Evolutionary conservation across 2,888 invertebrate species (phyloP), one percentile per base, ranked within the genome.

Genomic region (Hyppa rectilinea): DNA sequence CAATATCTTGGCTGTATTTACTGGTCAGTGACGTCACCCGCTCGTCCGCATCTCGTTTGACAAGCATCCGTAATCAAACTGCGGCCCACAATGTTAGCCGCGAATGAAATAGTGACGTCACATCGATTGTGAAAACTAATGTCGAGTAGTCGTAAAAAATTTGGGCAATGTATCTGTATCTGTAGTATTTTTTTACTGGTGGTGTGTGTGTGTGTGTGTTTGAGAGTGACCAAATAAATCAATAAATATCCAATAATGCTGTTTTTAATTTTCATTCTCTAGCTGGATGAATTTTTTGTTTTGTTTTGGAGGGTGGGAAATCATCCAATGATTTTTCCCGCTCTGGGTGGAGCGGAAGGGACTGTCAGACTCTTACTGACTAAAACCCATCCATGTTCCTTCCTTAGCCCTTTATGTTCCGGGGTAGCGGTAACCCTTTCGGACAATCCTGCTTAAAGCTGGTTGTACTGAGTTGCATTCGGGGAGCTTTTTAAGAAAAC

Each of bases 1-100:
- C 64, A 75, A 78, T 80, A 85, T 83, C 83, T 83, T 83, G 83
- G 85, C 83, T 76, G 65, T 80, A 83, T 75, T 70, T 83, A 71
- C 71, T 69, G 67, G 64, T 61, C 55, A 12, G 68, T 80, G 75
- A 80, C 63, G 75, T 83, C 85, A 78, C 43, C 29, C 58, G 62
- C 49, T 67, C 59, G 76, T 81, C 73, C 62, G 61, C 66, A 66
- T 78, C 68, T 64, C 73, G 73, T 68, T 69, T 75, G 82, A 83
- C 80, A 85, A 71, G 76, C 73, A 71, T 82, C 82, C 74, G 80
- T 85, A 75, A 83, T 73, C 83, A 47, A 45, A 71, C 55, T 63
- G 75, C 76, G 56, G 56, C 60, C 53, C 43, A 68, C 69, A 71
- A 73, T 68, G 65, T 62, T 45, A 69, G 62, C 61, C 47, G 36